Evolutionary conservation across 2,888 invertebrate species (phyloP), one percentile per base, ranked within the genome.

Genomic region (Melieria picta): DNA sequence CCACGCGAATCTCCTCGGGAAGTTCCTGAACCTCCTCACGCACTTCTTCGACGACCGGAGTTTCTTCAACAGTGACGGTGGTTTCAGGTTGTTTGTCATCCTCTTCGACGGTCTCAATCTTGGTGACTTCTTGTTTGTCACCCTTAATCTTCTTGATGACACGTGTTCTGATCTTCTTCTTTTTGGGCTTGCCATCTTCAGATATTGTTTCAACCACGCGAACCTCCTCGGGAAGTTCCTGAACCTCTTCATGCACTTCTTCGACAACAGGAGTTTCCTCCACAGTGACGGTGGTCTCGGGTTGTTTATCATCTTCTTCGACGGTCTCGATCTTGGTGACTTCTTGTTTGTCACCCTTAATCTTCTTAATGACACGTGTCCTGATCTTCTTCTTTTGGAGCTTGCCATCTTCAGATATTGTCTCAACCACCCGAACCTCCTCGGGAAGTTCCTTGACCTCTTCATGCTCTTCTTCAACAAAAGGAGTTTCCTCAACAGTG

Each of bases 241-340:
- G 30, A 5, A 71, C 42, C 42, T 61, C 13, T 46, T 78, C 71
- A 10, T 73, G 70, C 47, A 69, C 43, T 47, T 74, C 72, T 50
- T 76, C 69, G 30, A 30, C 30, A 7, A 55, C 1, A 1, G 68
- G 69, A 47, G 55, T 60, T 69, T 79, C 77, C 71, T 79, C 74
- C 5, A 77, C 78, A 4, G 76, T 75, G 11, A 85, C 80, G 4
- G 83, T 82, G 0, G 81, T 84, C 58, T 82, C 78, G 7, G 86
- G 85, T 52, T 77, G 76, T 74, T 85, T 81, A 5, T 82, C 85
- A 75, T 86, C 87, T 78, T 86, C 83, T 75, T 81, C 81, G 16
- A 86, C 80, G 4, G 86, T 87, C 48, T 84, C 78, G 66, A 87
- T 85, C 79, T 85, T 83, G 0, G 86, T 87, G 13, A 85, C 78